Conservation (phyloP, 1,140 invertebrate species). For the Spodoptera frugiperda region DNA sequence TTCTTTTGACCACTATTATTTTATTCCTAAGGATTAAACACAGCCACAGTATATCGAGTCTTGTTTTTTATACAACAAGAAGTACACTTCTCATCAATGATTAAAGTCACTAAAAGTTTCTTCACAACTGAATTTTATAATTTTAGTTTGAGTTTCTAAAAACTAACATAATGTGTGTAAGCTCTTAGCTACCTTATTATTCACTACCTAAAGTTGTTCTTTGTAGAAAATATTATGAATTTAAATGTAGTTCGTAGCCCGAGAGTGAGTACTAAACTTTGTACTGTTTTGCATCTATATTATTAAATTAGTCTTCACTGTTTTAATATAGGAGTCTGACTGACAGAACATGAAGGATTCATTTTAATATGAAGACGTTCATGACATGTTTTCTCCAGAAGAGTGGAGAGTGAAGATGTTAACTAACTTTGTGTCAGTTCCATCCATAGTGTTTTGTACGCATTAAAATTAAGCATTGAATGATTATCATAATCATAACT, state of each 20-base stretch:
- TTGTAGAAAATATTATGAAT: constrained; percentile 33
- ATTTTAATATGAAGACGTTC: not conserved
- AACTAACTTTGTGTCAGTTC: too few species aligned
- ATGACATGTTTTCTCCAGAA: too few species aligned
- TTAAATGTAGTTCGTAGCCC: constrained; percentile 15
- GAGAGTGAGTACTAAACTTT: constrained; percentile 7
- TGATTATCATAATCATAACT: too few species aligned
- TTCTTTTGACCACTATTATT: too few species aligned
- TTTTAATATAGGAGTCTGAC: not conserved
- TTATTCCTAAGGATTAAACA: too few species aligned
- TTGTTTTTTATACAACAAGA: too few species aligned
- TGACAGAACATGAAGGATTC: not conserved
- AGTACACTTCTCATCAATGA: too few species aligned
- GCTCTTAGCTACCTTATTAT: constrained; percentile 26
- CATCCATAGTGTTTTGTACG: too few species aligned
- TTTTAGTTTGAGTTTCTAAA: not conserved
- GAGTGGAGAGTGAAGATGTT: too few species aligned
- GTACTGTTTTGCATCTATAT: constrained; percentile 19
- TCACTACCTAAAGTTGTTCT: constrained; percentile 17
- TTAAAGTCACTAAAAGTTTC: not conserved
- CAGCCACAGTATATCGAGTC: too few species aligned
- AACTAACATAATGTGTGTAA: not conserved
- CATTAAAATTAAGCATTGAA: too few species aligned
- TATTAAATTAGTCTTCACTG: constrained; percentile 8
- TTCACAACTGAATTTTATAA: not conserved